These are phyloP conservation scores for Blastobasis lacticolella DNA, from an alignment of 2,888 invertebrate species.

Conservation along the genomic window DNA sequence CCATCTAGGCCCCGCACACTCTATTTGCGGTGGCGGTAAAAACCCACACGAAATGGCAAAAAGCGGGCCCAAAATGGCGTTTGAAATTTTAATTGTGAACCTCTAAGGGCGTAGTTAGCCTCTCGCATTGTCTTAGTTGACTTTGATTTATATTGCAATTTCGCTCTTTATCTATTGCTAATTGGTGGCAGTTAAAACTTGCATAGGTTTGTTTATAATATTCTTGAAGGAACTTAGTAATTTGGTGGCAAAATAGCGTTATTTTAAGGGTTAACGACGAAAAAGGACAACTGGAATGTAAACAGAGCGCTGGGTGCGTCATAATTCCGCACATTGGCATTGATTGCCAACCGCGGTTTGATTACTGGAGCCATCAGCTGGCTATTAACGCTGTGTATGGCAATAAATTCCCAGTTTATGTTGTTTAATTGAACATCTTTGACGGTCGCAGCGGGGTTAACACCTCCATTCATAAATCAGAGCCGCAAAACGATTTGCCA, in stretches of 20 bases:
- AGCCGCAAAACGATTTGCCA: neutral
- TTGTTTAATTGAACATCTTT: too few relatives aligned
- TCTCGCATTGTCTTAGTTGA: neutral
- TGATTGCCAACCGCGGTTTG: too few relatives aligned
- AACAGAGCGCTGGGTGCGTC: too few relatives aligned
- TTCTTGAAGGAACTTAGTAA: too few relatives aligned
- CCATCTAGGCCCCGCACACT: constrained; percentile 19
- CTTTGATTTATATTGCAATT: constrained; percentile 4
- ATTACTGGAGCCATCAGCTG: too few relatives aligned
- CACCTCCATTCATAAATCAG: neutral
- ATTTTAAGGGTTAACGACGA: too few relatives aligned
- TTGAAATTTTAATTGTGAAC: constrained; percentile 15
- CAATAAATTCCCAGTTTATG: too few relatives aligned
- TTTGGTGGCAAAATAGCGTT: too few relatives aligned
- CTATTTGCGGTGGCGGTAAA: constrained; percentile 43
- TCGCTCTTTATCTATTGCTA: neutral
- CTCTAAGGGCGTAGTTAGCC: neutral
- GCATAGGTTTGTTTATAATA: neutral
- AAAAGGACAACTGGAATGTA: too few relatives aligned
- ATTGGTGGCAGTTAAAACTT: neutral
- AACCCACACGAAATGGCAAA: constrained; percentile 35
- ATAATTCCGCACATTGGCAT: too few relatives aligned
- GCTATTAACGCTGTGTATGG: too few relatives aligned
- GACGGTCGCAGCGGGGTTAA: neutral
- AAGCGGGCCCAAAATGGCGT: constrained; percentile 36